Base-by-base conservation (phyloP, 2,888 invertebrate species). In the Uropetala carovei region DNA sequence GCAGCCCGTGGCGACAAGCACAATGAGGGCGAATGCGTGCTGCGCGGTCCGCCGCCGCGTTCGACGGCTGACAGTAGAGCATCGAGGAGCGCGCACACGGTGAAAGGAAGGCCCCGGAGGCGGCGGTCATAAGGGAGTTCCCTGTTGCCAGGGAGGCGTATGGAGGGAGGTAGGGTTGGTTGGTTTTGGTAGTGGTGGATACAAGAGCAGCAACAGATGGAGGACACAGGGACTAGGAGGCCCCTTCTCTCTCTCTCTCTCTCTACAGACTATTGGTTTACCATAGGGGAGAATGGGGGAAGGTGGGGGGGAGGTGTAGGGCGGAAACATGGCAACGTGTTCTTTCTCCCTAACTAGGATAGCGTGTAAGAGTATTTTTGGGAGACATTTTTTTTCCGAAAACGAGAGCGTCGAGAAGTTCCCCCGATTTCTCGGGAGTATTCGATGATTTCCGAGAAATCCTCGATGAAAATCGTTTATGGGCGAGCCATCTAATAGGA, bases 201-300 rank as follows among this genome's bases (percentile, higher is more conserved):
- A 86, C 86, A 89, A 64, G 64, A 60, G 89, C 89, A 43, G 89
- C 89, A 89, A 89, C 89, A 89, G 89, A 89, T 89, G 89, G 89
- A 89, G 68, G 60, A 60, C 64, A 22, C 16, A 43, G 83, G 43
- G 89, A 43, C 64, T 86, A 82, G 82, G 60, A 60, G 59, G 89
- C 56, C 89, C 89, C 68, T 83, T 83, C 43, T 30, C 56, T 14
- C 89, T 64, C 3, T 22, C 56, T 57, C 86, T 16, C 86, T 89
- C 27, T 27, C 75, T 43, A 60, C 89, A 89, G 64, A 86, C 89
- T 89, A 89, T 89, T 68, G 89, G 89, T 89, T 89, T 89, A 89
- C 89, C 89, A 89, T 64, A 43, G 64, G 64, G 60, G 43, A 43
- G 43, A 43, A 43, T 43, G 3, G 43, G 43, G 43, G 43, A 43